A percentile compares a stretch with the other conserved stretches of the same genome.
phyloP scores from a whole-genome alignment of 2,888 invertebrate species.

The Pocota personata region DNA sequence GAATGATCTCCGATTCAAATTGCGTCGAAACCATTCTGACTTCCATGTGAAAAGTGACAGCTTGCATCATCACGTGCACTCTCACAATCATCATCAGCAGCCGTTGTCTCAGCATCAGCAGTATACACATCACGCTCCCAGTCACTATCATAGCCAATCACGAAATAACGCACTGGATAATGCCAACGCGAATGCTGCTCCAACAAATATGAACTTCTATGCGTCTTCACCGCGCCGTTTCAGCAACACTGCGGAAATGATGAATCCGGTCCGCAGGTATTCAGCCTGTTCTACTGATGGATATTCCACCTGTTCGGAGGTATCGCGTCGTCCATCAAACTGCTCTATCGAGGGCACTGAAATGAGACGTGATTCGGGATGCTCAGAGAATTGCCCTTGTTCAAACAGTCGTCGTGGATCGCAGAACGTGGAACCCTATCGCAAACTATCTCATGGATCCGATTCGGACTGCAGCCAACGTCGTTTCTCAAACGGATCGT shows the following conservation, averaged over 20 bases:
- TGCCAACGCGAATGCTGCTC: constrained; percentile 49
- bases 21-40: constrained; percentile 81
- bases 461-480: constrained; percentile 82
- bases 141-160: constrained; percentile 60
- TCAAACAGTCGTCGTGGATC: constrained; percentile 79
- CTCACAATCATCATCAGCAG: constrained; percentile 65
- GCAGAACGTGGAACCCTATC: constrained; percentile 77
- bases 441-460: constrained; percentile 82
- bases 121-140: constrained; percentile 72
- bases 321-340: constrained; percentile 81
- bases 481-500: constrained; percentile 84
- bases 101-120: constrained; percentile 64
- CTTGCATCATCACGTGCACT: constrained; percentile 55
- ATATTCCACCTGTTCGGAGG: constrained; percentile 79
- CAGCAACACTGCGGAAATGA: constrained; percentile 86
- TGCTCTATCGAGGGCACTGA: constrained; percentile 79
- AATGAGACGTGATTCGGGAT: constrained; percentile 81
- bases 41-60: constrained; percentile 76
- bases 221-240: constrained; percentile 84
- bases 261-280: constrained; percentile 77
- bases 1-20: constrained; percentile 79
- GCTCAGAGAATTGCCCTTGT: constrained; percentile 82
- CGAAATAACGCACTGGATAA: constrained; percentile 70
- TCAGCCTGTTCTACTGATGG: constrained; percentile 82
- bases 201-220: constrained; percentile 77